Evolutionary conservation across 2,797 vertebrate species (phyloP), one percentile per base, ranked within the genome.

Genomic region (Peromyscus melanophrys): DNA sequence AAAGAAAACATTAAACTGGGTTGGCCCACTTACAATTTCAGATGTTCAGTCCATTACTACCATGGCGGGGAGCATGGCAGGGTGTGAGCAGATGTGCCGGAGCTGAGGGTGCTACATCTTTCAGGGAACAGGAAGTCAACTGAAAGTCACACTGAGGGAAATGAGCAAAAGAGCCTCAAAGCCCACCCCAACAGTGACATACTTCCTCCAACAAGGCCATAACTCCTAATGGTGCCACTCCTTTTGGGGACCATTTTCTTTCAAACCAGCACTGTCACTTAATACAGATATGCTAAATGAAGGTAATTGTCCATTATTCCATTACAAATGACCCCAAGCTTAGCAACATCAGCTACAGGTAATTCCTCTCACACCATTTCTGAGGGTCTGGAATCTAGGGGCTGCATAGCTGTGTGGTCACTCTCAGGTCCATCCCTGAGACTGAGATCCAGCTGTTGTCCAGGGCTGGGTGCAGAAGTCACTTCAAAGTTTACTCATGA

Each of bases 251-350:
- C 31, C 65, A 67, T 67, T 34, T 67, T 67, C 31, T 34, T 67
- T 14, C 65, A 34, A 6, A 67, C 13, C 65, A 34, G 31, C 65
- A 67, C 65, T 34, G 31, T 2, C 65, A 61, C 59, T 90, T 71
- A 61, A 82, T 67, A 83, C 34, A 27, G 67, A 84, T 55, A 80
- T 76, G 49, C 19, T 37, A 34, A 89, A 71, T 83, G 9, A 61
- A 59, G 14, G 1, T n/a, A 19, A 69, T 88, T 83, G 19, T 75
- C 29, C 87, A n/a, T 88, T 71, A 75, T 13, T 93, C 77, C 40
- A 46, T 93, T 87, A 83, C 43, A 88, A 52, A 96, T 80, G 59
- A 75, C n/a, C 43, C 85, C 84, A 37, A 85, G 23, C 78, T 57
- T 14, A 57, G 34, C 49, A 81, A 23, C n/a, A 6, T 81, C 21